phyloP scores from a whole-genome alignment of 2,113 vertebrate species.

The Agapornis roseicollis region DNA sequence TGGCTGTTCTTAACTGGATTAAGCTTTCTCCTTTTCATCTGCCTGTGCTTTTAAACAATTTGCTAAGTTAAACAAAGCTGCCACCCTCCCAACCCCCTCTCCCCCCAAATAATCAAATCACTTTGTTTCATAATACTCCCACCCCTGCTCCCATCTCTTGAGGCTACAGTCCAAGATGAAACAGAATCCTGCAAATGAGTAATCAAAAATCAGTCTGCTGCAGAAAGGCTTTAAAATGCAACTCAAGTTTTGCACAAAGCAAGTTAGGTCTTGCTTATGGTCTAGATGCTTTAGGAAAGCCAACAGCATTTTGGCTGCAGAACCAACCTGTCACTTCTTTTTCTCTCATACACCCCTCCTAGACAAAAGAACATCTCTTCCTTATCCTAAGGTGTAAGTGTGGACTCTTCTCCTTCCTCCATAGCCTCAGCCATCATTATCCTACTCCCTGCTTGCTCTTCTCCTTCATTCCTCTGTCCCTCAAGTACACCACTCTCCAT shows the following conservation, averaged over 20 bases:
- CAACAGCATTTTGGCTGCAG: background rate
- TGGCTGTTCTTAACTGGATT: conserved; percentile 25
- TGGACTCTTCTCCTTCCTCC: background rate
- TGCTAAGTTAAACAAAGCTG: conserved; percentile 42
- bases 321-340: background rate
- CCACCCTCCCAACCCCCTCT: background rate
- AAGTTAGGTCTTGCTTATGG: background rate
- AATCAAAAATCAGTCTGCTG: background rate
- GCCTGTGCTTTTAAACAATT: conserved; percentile 54
- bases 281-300: background rate
- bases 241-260: background rate
- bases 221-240: background rate
- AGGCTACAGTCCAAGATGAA: background rate
- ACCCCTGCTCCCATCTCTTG: conserved; percentile 7
- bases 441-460: background rate
- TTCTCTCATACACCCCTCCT: background rate
- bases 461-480: background rate
- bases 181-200: background rate
- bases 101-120: conserved; percentile 44
- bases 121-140: conserved; percentile 41
- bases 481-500: background rate
- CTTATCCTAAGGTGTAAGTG: background rate
- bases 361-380: background rate
- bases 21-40: conserved; percentile 35
- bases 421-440: background rate